These are phyloP conservation scores for Drosophila willistoni DNA, from an alignment of 1,140 invertebrate species.

Conservation along the genomic window DNA sequence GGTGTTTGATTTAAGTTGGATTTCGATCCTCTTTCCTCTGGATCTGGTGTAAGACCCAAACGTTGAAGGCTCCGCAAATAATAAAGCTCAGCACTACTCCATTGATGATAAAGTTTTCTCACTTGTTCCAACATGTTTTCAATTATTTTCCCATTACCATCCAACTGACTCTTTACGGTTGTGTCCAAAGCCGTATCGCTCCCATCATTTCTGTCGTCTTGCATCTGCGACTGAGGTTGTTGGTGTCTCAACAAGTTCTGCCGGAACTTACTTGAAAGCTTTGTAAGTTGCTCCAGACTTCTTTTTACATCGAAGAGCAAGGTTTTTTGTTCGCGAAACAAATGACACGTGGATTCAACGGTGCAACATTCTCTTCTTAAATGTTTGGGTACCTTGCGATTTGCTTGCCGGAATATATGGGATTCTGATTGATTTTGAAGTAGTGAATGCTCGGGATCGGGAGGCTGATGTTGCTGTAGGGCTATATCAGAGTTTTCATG, in stretches of 20 bases:
- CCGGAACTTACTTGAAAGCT: constrained; percentile 55
- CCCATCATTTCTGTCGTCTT: background rate
- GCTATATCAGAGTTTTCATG: background rate
- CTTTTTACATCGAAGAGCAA: constrained; percentile 49
- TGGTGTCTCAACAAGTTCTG: constrained; percentile 25
- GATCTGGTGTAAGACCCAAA: constrained; percentile 38
- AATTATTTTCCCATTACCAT: constrained; percentile 40
- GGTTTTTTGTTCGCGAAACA: constrained; percentile 63
- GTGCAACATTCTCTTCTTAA: background rate
- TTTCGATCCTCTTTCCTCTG: background rate
- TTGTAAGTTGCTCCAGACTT: constrained; percentile 49
- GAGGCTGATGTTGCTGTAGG: constrained; percentile 1
- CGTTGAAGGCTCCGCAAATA: constrained; percentile 63
- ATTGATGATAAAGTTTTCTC: constrained; percentile 54
- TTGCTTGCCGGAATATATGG: background rate
- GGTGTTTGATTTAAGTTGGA: constrained; percentile 1
- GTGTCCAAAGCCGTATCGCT: constrained; percentile 35
- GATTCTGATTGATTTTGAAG: background rate
- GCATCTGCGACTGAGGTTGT: background rate
- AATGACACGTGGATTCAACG: constrained; percentile 35
- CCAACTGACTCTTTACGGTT: constrained; percentile 49
- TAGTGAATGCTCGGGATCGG: too few relatives aligned
- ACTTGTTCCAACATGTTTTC: constrained; percentile 55
- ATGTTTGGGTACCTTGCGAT: background rate
- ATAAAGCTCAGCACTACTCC: constrained; percentile 67